These are phyloP conservation scores for Cyprinodon tularosa DNA, from an alignment of 2,113 vertebrate genomes.

Conservation along the genomic window DNA sequence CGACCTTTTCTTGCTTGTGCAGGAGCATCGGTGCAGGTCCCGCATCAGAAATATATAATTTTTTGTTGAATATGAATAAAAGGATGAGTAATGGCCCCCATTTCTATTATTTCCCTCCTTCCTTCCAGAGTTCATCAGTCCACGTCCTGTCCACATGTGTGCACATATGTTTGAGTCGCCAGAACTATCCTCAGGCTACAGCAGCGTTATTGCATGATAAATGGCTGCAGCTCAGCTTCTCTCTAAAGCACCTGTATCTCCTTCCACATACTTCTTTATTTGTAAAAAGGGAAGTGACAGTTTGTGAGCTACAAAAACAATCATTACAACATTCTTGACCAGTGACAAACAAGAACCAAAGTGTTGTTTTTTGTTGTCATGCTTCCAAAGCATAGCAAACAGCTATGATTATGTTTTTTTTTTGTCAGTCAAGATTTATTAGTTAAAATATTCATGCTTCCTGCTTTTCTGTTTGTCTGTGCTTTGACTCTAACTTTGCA, in stretches of 20 bases:
- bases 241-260: conserved; percentile 1
- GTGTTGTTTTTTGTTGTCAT: background rate
- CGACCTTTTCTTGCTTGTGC: background rate
- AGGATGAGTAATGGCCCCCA: conserved; percentile 49
- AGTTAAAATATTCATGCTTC: background rate
- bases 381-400: background rate
- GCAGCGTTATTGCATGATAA: conserved; percentile 9
- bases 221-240: conserved; percentile 17
- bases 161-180: conserved; percentile 55
- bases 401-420: background rate
- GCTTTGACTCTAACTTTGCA: conserved; percentile 6
- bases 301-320: conserved; percentile 19
- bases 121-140: conserved; percentile 62
- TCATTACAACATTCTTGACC: conserved; percentile 51
- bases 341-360: conserved; percentile 8
- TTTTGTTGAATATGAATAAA: conserved; percentile 45
- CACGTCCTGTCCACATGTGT: conserved; percentile 38
- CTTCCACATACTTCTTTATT: conserved; percentile 4
- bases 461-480: background rate
- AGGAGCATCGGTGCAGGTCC: background rate
- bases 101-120: conserved; percentile 63
- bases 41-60: conserved; percentile 1
- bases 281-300: background rate
- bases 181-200: conserved; percentile 23
- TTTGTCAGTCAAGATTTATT: conserved; percentile 2